phyloP scores from a whole-genome alignment of 1,140 invertebrate species.

The Heliconius hewitsoni region DNA sequence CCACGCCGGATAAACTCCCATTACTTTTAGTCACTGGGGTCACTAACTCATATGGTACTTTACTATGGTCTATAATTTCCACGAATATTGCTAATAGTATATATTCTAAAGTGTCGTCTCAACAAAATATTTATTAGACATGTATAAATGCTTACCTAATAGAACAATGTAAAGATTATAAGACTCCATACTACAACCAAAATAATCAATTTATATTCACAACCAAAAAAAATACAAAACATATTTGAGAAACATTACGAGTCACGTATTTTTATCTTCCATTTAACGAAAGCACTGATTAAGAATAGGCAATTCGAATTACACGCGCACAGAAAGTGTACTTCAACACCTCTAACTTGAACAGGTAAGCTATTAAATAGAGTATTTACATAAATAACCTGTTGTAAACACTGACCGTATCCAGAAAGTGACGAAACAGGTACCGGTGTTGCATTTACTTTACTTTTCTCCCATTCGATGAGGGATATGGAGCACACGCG shows the following conservation, averaged over 20 bases:
- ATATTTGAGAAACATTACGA: too few relatives aligned
- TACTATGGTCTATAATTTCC: not conserved
- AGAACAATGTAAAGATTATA: not conserved
- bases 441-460: conserved; percentile 29
- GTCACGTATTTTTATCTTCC: too few relatives aligned
- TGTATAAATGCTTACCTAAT: too few relatives aligned
- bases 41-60: conserved; percentile 23
- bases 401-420: conserved; percentile 30
- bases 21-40: conserved; percentile 22
- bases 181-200: not conserved
- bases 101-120: not conserved
- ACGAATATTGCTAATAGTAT: not conserved
- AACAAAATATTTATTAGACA: not conserved
- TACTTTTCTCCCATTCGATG: conserved; percentile 30
- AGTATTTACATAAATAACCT: conserved; percentile 22
- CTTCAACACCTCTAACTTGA: not conserved
- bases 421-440: conserved; percentile 23
- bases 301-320: not conserved
- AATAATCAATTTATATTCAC: not conserved
- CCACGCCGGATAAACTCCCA: conserved; percentile 30
- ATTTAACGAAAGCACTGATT: too few relatives aligned
- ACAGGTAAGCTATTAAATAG: not conserved
- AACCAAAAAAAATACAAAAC: not conserved
- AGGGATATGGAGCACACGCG: conserved; percentile 24
- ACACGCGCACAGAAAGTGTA: not conserved